Evolutionary conservation across 2,113 vertebrate genomes (phyloP).

Genomic region (Psilopogon haemacephalus): DNA sequence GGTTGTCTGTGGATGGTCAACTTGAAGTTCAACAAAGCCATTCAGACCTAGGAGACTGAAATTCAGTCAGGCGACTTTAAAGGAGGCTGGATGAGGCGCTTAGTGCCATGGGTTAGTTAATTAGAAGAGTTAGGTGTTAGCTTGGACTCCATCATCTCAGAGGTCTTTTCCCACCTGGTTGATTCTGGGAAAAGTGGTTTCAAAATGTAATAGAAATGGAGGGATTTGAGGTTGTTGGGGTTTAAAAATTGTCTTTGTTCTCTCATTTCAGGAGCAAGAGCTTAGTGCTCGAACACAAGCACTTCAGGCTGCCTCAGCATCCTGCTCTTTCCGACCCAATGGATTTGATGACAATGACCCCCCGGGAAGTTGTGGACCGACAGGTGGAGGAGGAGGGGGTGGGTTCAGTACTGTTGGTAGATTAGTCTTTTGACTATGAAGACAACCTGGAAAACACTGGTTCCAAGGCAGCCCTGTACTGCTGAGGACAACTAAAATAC

Average conservation of each 20-base stretch:
- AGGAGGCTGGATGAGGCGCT: too few relatives aligned
- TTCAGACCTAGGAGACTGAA: not conserved
- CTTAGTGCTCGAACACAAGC: conserved; percentile 92
- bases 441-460: conserved; percentile 68
- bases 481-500: conserved; percentile 67
- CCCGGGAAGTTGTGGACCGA: conserved; percentile 94
- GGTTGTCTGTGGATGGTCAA: not conserved
- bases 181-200: not conserved
- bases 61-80: not conserved
- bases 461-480: conserved; percentile 53
- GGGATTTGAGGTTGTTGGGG: not conserved
- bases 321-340: conserved; percentile 93
- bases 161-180: too few relatives aligned
- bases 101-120: too few relatives aligned
- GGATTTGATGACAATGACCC: conserved; percentile 98
- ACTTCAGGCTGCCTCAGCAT: conserved; percentile 90
- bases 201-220: not conserved
- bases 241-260: not conserved
- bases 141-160: too few relatives aligned
- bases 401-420: conserved; percentile 93
- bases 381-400: conserved; percentile 88
- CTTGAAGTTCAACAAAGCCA: not conserved
- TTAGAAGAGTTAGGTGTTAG: too few relatives aligned
- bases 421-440: conserved; percentile 88
- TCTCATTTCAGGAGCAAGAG: conserved; percentile 89